These are phyloP conservation scores for Cheirogaleus medius DNA, from an alignment of 2,113 vertebrate species.

Conservation along the genomic window DNA sequence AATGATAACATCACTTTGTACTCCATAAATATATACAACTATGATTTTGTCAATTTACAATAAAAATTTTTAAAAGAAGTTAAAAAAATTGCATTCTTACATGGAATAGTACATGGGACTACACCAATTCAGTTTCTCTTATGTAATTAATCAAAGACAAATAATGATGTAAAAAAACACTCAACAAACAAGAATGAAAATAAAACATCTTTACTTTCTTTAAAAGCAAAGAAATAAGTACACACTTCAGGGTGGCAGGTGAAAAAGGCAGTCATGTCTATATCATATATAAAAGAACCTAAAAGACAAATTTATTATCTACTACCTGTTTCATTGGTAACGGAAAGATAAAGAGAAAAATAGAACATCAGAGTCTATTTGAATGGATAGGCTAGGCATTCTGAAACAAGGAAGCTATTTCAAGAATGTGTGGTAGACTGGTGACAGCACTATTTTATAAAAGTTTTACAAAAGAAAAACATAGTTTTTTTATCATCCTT, in stretches of 20 bases:
- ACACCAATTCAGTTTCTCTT: not conserved
- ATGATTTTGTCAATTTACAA: not conserved
- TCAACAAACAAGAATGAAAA: slow-evolving; percentile 41
- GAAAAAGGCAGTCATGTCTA: not conserved
- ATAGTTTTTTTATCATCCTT: not conserved
- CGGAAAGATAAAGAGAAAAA: not conserved
- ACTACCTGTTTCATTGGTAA: not conserved
- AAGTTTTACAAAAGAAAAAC: not conserved
- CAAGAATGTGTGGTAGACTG: not conserved
- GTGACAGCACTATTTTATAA: not conserved
- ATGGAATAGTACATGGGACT: not conserved
- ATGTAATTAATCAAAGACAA: slow-evolving; percentile 14
- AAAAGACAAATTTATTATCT: not conserved
- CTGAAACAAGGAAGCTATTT: not conserved
- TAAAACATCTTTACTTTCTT: slow-evolving; percentile 30
- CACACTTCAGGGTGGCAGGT: slow-evolving; percentile 2
- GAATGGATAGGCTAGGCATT: not conserved
- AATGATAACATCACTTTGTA: not conserved
- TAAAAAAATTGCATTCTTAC: not conserved
- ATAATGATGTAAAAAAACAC: slow-evolving; percentile 19
- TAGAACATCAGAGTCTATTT: not conserved
- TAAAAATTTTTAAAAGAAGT: not conserved
- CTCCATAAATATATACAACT: not conserved
- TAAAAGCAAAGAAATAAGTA: slow-evolving; percentile 7
- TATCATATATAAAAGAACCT: not conserved